A percentile compares a stretch with the other conserved stretches of the same genome.
Conservation (phyloP, 2,797 vertebrate species). For the Pampus argenteus region DNA sequence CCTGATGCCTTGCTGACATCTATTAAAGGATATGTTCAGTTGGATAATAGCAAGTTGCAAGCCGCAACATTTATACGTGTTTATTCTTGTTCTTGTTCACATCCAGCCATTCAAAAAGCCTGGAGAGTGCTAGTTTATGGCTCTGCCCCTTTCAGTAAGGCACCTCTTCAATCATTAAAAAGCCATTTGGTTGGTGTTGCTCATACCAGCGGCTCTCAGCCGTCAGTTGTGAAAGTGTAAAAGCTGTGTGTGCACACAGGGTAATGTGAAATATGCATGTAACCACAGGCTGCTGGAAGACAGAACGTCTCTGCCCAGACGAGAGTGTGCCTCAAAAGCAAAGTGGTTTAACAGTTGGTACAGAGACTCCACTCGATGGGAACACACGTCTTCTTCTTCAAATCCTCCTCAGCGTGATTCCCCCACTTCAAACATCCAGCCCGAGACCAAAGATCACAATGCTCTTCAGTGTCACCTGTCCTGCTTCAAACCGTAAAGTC, state of each 20-base stretch:
- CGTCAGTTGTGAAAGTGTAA: background rate
- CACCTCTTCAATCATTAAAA: slow-evolving; percentile 45
- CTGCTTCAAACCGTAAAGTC: slow-evolving; percentile 7
- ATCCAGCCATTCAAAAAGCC: slow-evolving; percentile 21
- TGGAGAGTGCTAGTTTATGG: slow-evolving; percentile 1
- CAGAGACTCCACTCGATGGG: background rate
- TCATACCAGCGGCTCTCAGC: slow-evolving; percentile 13
- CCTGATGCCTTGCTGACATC: too few relatives aligned
- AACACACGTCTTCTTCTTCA: slow-evolving; percentile 10
- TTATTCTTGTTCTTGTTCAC: slow-evolving; percentile 12
- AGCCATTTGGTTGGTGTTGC: slow-evolving; percentile 20
- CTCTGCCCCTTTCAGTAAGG: slow-evolving; percentile 22
- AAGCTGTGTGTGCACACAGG: slow-evolving; percentile 6
- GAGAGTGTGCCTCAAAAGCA: background rate
- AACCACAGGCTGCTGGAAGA: background rate
- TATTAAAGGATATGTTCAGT: slow-evolving; percentile 26
- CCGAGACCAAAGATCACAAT: background rate
- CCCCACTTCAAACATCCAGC: slow-evolving; percentile 17
- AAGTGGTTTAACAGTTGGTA: slow-evolving; percentile 8
- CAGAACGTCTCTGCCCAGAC: background rate
- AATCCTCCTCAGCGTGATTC: slow-evolving; percentile 20
- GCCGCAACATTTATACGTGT: slow-evolving; percentile 2
- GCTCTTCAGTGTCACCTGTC: slow-evolving; percentile 14
- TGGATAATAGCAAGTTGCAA: slow-evolving; percentile 36
- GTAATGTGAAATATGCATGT: slow-evolving; percentile 14